These are phyloP conservation scores for Eurosta solidaginis DNA, from an alignment of 1,140 invertebrate genomes.

Conservation along the genomic window DNA sequence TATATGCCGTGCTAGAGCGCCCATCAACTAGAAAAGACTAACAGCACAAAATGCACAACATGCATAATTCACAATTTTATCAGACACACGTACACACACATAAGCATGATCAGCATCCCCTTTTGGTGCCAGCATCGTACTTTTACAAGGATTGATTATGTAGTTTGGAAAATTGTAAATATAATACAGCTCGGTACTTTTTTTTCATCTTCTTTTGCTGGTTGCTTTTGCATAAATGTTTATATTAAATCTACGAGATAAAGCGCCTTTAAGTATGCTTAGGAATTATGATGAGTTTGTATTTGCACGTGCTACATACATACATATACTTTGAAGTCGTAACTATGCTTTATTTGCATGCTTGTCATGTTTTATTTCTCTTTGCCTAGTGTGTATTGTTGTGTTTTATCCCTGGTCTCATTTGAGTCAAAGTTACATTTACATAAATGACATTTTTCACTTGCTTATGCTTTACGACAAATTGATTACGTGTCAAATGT, in stretches of 20 bases:
- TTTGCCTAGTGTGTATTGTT: background rate
- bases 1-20: too few relatives aligned
- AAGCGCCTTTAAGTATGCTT: conserved; percentile 38
- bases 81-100: conserved; percentile 7
- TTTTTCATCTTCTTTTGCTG: background rate
- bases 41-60: conserved; percentile 50
- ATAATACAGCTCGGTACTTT: background rate
- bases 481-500: conserved; percentile 27
- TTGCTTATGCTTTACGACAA: background rate
- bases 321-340: background rate
- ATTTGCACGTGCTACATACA: background rate
- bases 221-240: background rate
- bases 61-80: conserved; percentile 55
- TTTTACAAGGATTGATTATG: conserved; percentile 30
- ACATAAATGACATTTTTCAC: background rate
- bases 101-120: background rate
- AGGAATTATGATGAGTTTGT: conserved; percentile 54
- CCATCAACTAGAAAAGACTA: background rate
- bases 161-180: conserved; percentile 30
- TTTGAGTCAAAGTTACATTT: background rate
- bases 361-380: background rate
- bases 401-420: background rate
- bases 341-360: background rate
- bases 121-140: background rate
- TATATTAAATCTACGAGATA: conserved; percentile 35